A percentile compares a stretch with the other conserved stretches of the same genome.
Evolutionary conservation across 1,140 invertebrate species (phyloP).

Genomic region (Leptopilina boulardi): DNA sequence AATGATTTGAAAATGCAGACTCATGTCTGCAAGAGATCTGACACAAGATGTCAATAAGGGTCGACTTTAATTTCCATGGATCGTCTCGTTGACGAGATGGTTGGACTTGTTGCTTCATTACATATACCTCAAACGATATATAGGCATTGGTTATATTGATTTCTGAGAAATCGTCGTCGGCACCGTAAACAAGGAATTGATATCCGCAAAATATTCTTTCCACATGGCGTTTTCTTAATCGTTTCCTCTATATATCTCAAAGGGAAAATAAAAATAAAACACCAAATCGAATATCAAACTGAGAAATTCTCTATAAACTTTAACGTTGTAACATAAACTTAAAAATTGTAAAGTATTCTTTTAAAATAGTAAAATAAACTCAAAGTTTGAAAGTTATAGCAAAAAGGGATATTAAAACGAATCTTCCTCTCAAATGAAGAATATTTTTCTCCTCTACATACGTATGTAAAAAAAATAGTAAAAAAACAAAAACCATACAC

Average conservation of each 20-base stretch:
- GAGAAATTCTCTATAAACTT: too few relatives aligned
- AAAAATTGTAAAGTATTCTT: too few relatives aligned
- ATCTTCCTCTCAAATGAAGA: too few relatives aligned
- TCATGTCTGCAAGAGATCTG: not conserved
- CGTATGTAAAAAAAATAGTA: too few relatives aligned
- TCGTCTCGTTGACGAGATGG: constrained; percentile 11
- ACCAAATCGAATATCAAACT: not conserved
- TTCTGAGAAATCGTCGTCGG: constrained; percentile 42
- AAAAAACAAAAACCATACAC: too few relatives aligned
- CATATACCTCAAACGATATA: not conserved
- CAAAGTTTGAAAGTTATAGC: too few relatives aligned
- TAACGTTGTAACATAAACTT: too few relatives aligned
- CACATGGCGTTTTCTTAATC: constrained; percentile 46
- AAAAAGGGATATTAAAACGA: too few relatives aligned
- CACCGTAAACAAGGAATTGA: constrained; percentile 51
- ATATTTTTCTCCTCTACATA: too few relatives aligned
- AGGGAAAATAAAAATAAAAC: constrained; percentile 49
- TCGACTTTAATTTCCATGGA: constrained; percentile 27
- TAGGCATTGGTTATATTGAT: constrained; percentile 32
- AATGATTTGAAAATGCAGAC: constrained; percentile 20
- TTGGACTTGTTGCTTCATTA: constrained; percentile 15
- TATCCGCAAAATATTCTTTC: constrained; percentile 57
- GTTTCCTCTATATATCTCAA: constrained; percentile 30
- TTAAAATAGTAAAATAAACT: too few relatives aligned
- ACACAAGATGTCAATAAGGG: constrained; percentile 32